Evolutionary conservation across 2,797 vertebrate species (phyloP).

Genomic region (Lepus oiostolus): DNA sequence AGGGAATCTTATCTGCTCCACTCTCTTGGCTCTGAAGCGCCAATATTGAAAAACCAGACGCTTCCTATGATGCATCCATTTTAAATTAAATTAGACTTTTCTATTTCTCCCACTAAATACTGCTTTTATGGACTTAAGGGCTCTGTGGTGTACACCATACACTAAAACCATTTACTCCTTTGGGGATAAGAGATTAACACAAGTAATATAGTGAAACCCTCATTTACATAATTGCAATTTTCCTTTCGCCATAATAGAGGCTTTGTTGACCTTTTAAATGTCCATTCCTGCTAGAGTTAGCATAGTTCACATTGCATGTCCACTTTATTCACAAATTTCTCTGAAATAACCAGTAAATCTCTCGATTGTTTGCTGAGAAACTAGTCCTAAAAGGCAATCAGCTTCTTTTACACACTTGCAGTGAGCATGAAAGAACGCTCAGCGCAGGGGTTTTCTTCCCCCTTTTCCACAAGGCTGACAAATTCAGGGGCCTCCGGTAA

Average conservation of each 20-base stretch:
- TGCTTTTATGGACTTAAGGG: constrained; percentile 64
- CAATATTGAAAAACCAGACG: constrained; percentile 7
- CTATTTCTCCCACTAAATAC: constrained; percentile 66
- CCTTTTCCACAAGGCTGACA: background rate
- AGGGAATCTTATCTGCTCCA: background rate
- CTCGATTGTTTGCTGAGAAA: constrained; percentile 46
- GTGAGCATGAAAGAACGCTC: background rate
- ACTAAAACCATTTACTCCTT: constrained; percentile 63
- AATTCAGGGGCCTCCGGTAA: background rate
- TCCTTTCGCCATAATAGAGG: constrained; percentile 52
- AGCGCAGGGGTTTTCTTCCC: background rate
- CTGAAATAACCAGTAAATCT: constrained; percentile 65
- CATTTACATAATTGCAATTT: constrained; percentile 75
- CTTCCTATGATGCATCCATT: constrained; percentile 30
- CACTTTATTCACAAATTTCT: constrained; percentile 64
- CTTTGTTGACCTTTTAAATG: constrained; percentile 66
- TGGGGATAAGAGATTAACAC: constrained; percentile 70
- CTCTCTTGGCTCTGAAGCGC: background rate
- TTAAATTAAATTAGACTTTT: constrained; percentile 67
- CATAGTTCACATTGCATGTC: background rate
- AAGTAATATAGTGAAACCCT: constrained; percentile 46
- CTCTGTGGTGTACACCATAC: constrained; percentile 13
- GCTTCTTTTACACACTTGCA: constrained; percentile 7
- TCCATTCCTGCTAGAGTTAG: constrained; percentile 48
- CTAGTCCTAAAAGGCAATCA: background rate